phyloP scores from a whole-genome alignment of 2,113 vertebrate genomes.

The Percopsis transmontana region DNA sequence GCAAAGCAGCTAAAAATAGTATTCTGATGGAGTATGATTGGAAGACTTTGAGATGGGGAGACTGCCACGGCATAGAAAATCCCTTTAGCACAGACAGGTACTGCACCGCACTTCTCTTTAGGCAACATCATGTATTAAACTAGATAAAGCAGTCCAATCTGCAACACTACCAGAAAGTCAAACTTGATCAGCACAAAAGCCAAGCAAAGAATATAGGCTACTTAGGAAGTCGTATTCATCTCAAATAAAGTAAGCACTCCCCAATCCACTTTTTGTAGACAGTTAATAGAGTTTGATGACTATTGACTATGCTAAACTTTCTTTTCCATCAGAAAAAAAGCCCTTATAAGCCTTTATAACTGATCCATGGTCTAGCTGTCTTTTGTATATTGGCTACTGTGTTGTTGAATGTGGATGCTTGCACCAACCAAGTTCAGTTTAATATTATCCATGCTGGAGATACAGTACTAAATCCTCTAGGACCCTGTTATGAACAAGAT shows the following conservation, averaged over 20 bases:
- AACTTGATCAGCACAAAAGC: no score
- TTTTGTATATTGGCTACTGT: no score
- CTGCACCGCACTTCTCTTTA: not conserved
- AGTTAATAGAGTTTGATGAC: not conserved
- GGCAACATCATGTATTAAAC: conserved; percentile 31
- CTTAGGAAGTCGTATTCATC: no score
- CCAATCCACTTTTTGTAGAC: no score
- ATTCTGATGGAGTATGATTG: conserved; percentile 44
- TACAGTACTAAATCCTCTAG: conserved; percentile 38
- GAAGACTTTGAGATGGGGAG: conserved; percentile 54
- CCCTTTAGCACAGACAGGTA: conserved; percentile 41
- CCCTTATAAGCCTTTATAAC: not conserved
- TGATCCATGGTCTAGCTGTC: no score
- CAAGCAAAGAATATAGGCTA: no score
- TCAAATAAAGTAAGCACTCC: no score
- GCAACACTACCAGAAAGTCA: no score
- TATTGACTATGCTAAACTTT: conserved; percentile 32
- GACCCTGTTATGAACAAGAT: conserved; percentile 35
- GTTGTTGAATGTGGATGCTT: no score
- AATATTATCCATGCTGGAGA: not conserved
- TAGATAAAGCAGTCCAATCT: conserved; percentile 32
- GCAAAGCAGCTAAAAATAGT: conserved; percentile 68
- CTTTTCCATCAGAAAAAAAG: conserved; percentile 65
- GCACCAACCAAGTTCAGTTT: no score
- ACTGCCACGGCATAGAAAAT: conserved; percentile 41